phyloP scores from a whole-genome alignment of 2,888 invertebrate species.

The Glomeris marginata region DNA sequence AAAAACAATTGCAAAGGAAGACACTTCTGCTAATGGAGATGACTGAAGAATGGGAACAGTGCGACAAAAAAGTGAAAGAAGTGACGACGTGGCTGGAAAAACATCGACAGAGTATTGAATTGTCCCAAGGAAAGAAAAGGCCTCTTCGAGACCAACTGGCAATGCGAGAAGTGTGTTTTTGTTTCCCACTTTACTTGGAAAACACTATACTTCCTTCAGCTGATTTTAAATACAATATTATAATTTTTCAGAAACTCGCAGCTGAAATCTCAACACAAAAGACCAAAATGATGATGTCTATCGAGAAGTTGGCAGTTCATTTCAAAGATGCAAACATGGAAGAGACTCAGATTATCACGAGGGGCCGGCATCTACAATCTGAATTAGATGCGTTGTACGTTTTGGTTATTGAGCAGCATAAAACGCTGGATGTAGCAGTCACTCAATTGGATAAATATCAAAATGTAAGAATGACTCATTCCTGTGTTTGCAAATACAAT shows the following conservation, averaged over 20 bases:
- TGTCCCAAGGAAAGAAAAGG: constrained; percentile 69
- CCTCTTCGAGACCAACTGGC: constrained; percentile 75
- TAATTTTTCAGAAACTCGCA: constrained; percentile 44
- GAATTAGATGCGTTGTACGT: constrained; percentile 50
- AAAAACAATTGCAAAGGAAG: constrained; percentile 68
- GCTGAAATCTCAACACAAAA: constrained; percentile 78
- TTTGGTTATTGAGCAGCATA: constrained; percentile 46
- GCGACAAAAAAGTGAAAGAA: constrained; percentile 83
- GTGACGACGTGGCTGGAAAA: constrained; percentile 80
- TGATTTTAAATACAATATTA: background rate
- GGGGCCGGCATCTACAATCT: constrained; percentile 50
- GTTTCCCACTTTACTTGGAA: constrained; percentile 1
- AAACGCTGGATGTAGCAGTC: constrained; percentile 56
- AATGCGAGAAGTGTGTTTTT: constrained; percentile 43
- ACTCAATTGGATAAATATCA: constrained; percentile 75
- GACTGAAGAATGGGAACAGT: constrained; percentile 90
- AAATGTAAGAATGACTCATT: constrained; percentile 41
- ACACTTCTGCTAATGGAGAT: constrained; percentile 80
- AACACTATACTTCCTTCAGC: background rate
- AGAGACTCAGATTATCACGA: constrained; percentile 54
- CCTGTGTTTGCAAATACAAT: no score
- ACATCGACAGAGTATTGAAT: constrained; percentile 56
- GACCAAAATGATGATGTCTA: constrained; percentile 71
- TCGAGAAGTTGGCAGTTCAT: constrained; percentile 70
- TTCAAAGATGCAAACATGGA: constrained; percentile 36